Conservation (phyloP, 2,888 invertebrate genomes). For the Platycnemis pennipes region DNA sequence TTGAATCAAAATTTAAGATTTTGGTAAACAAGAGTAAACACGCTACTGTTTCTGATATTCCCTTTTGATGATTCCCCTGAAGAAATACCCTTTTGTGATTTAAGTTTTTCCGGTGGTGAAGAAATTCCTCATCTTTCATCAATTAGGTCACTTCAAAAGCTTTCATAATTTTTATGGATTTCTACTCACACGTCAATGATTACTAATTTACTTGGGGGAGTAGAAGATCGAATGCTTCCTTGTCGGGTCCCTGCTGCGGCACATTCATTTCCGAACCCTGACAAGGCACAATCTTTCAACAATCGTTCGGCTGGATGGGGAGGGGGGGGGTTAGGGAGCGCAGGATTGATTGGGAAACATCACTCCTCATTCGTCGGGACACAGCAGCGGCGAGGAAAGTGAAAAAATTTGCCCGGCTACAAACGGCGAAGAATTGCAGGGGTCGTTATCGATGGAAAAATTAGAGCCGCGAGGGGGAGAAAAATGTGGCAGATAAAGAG, state of each 20-base stretch:
- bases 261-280: not conserved
- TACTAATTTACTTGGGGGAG: not conserved
- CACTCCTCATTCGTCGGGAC: conserved; percentile 26
- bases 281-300: not conserved
- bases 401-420: not conserved
- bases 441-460: conserved; percentile 55
- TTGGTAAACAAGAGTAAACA: no score
- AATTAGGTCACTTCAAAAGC: not conserved
- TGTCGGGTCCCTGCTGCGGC: not conserved
- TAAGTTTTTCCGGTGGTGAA: no score
- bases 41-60: no score
- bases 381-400: not conserved
- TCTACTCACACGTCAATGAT: not conserved
- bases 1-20: no score
- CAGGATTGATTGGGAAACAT: conserved; percentile 12
- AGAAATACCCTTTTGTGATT: no score
- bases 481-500: conserved; percentile 57
- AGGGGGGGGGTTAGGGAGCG: not conserved
- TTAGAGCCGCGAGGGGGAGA: conserved; percentile 25
- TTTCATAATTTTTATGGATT: not conserved
- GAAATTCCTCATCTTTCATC: not conserved
- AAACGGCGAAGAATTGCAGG: not conserved
- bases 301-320: not conserved
- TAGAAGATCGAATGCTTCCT: not conserved
- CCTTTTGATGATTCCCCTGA: no score